These are phyloP conservation scores for Aphelenchoides bicaudatus DNA, from an alignment of 2,888 invertebrate species.

Conservation along the genomic window DNA sequence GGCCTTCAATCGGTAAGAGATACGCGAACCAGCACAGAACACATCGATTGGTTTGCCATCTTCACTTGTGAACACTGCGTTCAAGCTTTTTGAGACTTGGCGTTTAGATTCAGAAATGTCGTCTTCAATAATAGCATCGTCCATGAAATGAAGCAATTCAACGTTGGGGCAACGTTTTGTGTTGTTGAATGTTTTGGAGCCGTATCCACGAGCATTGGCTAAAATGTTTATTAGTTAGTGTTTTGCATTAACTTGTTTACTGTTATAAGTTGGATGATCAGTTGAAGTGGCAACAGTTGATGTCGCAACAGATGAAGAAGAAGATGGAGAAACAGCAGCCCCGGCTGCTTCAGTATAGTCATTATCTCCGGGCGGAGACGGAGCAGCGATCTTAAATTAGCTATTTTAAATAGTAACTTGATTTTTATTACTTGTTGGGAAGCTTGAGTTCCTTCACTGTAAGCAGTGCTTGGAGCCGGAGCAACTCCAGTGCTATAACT, in stretches of 20 bases:
- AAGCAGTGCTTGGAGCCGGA: neutral
- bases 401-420: no score
- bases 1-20: constrained; percentile 5
- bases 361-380: neutral
- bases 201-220: constrained; percentile 11
- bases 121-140: neutral
- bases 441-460: no score
- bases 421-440: no score
- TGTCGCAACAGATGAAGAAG: neutral
- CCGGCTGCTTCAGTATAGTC: constrained; percentile 4
- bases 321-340: neutral
- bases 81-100: constrained; percentile 1
- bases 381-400: constrained; percentile 10
- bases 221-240: neutral
- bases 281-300: neutral
- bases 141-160: neutral
- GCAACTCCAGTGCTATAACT: neutral
- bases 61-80: no score
- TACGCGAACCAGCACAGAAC: neutral
- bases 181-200: constrained; percentile 8
- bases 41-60: constrained; percentile 13
- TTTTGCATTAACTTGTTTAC: neutral
- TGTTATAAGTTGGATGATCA: constrained; percentile 2
- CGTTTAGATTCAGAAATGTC: constrained; percentile 4
- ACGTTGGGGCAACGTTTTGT: constrained; percentile 1